A percentile compares a stretch with the other conserved stretches of the same genome.
These are phyloP conservation scores for Pseudorhiza aurosa DNA, from an alignment of 30 jellyfish, hydroid and myxozoan species.

Conservation along the genomic window DNA sequence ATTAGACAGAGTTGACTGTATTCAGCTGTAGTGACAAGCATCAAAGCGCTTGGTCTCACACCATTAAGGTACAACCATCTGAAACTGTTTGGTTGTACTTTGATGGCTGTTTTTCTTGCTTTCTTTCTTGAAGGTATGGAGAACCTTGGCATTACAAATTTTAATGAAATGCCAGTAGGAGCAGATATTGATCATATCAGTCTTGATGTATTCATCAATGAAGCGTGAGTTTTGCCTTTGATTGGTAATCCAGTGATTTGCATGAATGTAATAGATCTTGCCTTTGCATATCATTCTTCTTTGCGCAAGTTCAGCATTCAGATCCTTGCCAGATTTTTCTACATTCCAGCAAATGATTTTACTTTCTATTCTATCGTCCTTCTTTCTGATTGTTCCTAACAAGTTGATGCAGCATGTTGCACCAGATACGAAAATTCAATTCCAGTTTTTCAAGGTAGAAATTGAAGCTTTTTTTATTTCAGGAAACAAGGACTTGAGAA, in stretches of 20 bases:
- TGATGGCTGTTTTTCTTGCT: too few relatives aligned
- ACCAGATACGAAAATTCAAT: too few relatives aligned
- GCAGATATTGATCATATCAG: constrained; percentile 73
- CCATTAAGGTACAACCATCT: too few relatives aligned
- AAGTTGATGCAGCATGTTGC: too few relatives aligned
- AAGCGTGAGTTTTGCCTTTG: constrained; percentile 67
- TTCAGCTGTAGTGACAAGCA: too few relatives aligned
- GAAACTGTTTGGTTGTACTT: too few relatives aligned
- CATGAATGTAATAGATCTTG: too few relatives aligned
- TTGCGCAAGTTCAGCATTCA: too few relatives aligned
- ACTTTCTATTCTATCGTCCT: neutral
- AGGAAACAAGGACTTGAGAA: constrained; percentile 54
- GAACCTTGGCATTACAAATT: constrained; percentile 70
- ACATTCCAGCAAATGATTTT: neutral
- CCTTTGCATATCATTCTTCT: too few relatives aligned
- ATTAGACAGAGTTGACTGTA: too few relatives aligned
- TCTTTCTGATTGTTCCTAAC: neutral
- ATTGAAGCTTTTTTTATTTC: neutral
- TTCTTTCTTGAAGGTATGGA: constrained; percentile 82
- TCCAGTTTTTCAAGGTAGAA: neutral
- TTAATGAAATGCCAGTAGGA: constrained; percentile 76
- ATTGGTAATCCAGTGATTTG: too few relatives aligned
- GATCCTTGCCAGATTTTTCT: neutral
- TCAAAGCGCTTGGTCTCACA: too few relatives aligned
- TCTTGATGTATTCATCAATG: constrained; percentile 66